Evolutionary conservation across 2,113 vertebrate species (phyloP).

Genomic region (Diadophis punctatus): DNA sequence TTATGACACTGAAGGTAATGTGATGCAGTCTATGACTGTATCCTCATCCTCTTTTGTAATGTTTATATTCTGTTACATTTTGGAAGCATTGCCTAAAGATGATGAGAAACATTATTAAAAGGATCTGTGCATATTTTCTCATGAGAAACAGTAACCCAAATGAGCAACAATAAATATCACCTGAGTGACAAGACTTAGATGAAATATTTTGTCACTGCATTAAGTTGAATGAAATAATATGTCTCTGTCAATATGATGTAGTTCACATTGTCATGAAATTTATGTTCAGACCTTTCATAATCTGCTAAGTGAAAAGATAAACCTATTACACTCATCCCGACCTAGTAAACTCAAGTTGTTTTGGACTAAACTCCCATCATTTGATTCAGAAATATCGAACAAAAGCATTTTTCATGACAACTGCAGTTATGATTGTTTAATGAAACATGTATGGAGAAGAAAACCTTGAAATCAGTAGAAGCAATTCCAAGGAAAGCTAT

Average conservation of each 20-base stretch:
- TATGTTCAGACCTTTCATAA: not conserved
- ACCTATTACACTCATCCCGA: not conserved
- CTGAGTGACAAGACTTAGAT: not conserved
- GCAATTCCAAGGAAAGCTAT: not conserved
- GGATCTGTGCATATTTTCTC: not conserved
- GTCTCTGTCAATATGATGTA: not conserved
- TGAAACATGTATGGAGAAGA: not conserved
- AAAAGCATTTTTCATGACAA: not conserved
- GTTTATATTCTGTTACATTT: not conserved
- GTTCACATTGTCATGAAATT: not conserved
- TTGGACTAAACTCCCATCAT: not conserved
- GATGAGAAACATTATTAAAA: not conserved
- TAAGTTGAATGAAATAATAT: not conserved
- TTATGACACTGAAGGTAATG: not conserved
- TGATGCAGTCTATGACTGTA: not conserved
- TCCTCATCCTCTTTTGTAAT: not conserved
- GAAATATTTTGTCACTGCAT: not conserved
- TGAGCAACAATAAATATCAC: not conserved
- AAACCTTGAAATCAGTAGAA: not conserved
- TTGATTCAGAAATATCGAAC: not conserved
- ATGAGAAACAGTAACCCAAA: not conserved
- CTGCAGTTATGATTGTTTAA: not conserved
- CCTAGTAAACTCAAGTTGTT: not conserved
- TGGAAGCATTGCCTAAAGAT: not conserved
- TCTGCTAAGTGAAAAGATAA: not conserved